phyloP scores from a whole-genome alignment of 2,888 invertebrate genomes.

The Leptinotarsa rubiginosa region DNA sequence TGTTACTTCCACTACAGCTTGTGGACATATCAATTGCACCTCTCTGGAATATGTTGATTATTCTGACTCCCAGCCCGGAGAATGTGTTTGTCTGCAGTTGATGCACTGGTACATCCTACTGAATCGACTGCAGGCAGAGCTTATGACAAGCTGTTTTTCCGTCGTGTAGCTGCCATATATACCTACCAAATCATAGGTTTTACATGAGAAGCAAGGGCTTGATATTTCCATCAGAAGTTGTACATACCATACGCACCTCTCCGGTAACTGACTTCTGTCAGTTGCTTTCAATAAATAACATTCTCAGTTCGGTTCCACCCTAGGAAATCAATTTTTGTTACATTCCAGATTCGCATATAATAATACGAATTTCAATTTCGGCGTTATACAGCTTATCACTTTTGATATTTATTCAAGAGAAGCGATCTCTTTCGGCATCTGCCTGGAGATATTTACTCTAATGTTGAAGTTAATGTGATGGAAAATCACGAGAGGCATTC shows the following conservation, averaged over 20 bases:
- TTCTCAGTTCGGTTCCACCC: neutral
- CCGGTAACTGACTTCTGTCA: neutral
- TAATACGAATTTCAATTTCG: slow-evolving; percentile 19
- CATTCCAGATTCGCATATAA: slow-evolving; percentile 3
- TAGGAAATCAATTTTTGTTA: neutral
- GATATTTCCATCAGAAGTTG: neutral
- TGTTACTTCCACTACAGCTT: no score
- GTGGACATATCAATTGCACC: no score
- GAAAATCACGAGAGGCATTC: slow-evolving; percentile 40
- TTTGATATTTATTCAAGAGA: slow-evolving; percentile 22
- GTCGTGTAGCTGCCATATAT: no score
- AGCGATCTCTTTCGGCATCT: slow-evolving; percentile 22
- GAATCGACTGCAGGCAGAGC: no score
- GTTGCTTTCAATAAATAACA: neutral
- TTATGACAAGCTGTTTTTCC: no score
- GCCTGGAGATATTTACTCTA: slow-evolving; percentile 36
- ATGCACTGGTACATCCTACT: no score
- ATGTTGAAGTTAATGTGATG: slow-evolving; percentile 38
- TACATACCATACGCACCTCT: no score
- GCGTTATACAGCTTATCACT: slow-evolving; percentile 15
- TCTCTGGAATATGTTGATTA: no score
- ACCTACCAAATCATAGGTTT: no score
- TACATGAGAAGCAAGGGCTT: no score
- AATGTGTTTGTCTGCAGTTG: no score
- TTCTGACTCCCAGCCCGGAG: no score